Conservation (phyloP, 2,797 vertebrate species). For the Otus scops region DNA sequence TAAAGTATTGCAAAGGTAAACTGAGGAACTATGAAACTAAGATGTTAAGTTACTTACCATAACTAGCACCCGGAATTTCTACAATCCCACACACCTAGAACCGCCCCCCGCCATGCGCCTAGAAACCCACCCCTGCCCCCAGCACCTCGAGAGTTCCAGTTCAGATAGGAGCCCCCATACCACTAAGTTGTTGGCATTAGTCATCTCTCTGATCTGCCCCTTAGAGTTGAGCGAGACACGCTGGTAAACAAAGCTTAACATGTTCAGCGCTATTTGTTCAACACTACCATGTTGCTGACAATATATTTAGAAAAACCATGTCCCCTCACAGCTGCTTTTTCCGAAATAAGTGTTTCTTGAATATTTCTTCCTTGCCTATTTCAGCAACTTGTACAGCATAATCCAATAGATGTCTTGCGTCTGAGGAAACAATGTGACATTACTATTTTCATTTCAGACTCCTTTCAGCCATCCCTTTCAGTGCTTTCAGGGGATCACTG, state of each 20-base stretch:
- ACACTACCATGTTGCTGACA: background rate
- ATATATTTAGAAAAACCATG: background rate
- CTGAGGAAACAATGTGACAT: background rate
- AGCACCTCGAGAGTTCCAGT: background rate
- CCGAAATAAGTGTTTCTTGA: background rate
- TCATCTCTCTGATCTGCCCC: background rate
- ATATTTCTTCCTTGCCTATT: background rate
- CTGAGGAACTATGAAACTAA: background rate
- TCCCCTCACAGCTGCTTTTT: background rate
- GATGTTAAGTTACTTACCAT: background rate
- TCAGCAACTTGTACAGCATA: background rate
- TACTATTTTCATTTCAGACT: background rate
- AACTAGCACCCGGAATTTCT: background rate
- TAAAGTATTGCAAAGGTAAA: background rate
- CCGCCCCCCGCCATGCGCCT: too few relatives aligned
- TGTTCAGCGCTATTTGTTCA: background rate
- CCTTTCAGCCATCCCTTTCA: background rate
- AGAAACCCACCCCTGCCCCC: background rate
- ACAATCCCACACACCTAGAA: background rate
- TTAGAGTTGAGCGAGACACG: fast-evolving
- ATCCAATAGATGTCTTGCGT: background rate
- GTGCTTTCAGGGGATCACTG: background rate
- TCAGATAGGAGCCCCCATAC: background rate
- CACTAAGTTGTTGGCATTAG: background rate
- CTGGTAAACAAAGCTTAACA: background rate